Evolutionary conservation across 2,888 invertebrate species (phyloP).

Genomic region (Torymus auratus): DNA sequence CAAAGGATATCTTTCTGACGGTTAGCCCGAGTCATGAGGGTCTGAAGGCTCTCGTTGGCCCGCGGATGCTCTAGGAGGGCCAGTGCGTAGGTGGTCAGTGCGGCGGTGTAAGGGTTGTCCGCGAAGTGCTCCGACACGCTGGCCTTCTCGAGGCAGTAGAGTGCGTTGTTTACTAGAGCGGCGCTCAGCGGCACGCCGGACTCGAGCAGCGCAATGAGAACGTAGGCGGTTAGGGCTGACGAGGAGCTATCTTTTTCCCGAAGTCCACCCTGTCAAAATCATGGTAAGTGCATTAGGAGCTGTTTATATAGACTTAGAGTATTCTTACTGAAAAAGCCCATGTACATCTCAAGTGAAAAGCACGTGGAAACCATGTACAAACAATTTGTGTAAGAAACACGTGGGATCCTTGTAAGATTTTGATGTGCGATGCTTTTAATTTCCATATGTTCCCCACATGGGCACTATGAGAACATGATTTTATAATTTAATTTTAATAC

Average conservation of each 20-base stretch:
- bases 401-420: no score
- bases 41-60: constrained; percentile 75
- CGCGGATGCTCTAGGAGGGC: constrained; percentile 77
- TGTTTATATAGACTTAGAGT: no score
- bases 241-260: constrained; percentile 73
- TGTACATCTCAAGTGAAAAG: no score
- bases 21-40: constrained; percentile 75
- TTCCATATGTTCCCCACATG: no score
- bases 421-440: no score
- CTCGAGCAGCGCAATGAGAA: constrained; percentile 82
- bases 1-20: constrained; percentile 77
- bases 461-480: no score
- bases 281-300: neutral
- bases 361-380: neutral
- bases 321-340: no score
- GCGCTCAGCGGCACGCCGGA: constrained; percentile 78
- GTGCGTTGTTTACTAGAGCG: constrained; percentile 79
- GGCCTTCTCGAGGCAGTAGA: constrained; percentile 80
- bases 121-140: constrained; percentile 67
- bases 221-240: constrained; percentile 84
- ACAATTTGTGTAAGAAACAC: neutral
- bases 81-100: constrained; percentile 79
- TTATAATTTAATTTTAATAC: no score
- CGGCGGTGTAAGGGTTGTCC: constrained; percentile 78
- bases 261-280: constrained; percentile 67